Conservation (phyloP, 1,140 invertebrate genomes). For the Sogatella furcifera region DNA sequence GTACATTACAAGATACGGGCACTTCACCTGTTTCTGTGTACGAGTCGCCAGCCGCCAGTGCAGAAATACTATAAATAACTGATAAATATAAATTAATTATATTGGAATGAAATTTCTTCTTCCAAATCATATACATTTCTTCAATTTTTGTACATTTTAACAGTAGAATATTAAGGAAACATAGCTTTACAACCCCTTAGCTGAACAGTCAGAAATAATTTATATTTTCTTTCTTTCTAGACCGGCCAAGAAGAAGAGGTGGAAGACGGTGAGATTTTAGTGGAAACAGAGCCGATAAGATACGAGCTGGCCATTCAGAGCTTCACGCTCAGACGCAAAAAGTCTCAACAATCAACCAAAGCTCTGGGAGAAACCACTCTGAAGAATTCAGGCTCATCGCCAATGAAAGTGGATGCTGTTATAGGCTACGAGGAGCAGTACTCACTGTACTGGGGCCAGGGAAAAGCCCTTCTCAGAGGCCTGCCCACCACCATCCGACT, state of each 20-base stretch:
- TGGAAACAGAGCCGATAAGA: conserved; percentile 61
- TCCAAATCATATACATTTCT: too few relatives aligned
- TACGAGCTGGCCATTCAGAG: conserved; percentile 59
- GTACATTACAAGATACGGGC: too few relatives aligned
- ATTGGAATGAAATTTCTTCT: too few relatives aligned
- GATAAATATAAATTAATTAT: too few relatives aligned
- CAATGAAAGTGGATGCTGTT: conserved; percentile 49
- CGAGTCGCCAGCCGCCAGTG: too few relatives aligned
- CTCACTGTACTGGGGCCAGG: conserved; percentile 62
- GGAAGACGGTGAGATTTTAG: conserved; percentile 54
- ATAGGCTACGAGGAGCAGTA: conserved; percentile 57
- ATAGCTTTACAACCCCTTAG: too few relatives aligned
- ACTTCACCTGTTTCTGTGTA: too few relatives aligned
- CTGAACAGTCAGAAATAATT: too few relatives aligned
- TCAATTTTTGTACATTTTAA: too few relatives aligned
- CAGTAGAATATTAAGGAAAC: too few relatives aligned
- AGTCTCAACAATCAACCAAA: conserved; percentile 38
- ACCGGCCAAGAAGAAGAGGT: conserved; percentile 42
- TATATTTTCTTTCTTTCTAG: too few relatives aligned
- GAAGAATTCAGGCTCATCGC: conserved; percentile 39
- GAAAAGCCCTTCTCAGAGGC: conserved; percentile 59
- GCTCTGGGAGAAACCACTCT: conserved; percentile 48
- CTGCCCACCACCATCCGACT: conserved; percentile 54
- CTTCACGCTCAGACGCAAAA: conserved; percentile 44
- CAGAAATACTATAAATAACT: too few relatives aligned